Percentiles rank a stretch among this genome's conserved stretches.
Conservation (phyloP, 2,888 invertebrate genomes). For the Drosophila pegasa region DNA sequence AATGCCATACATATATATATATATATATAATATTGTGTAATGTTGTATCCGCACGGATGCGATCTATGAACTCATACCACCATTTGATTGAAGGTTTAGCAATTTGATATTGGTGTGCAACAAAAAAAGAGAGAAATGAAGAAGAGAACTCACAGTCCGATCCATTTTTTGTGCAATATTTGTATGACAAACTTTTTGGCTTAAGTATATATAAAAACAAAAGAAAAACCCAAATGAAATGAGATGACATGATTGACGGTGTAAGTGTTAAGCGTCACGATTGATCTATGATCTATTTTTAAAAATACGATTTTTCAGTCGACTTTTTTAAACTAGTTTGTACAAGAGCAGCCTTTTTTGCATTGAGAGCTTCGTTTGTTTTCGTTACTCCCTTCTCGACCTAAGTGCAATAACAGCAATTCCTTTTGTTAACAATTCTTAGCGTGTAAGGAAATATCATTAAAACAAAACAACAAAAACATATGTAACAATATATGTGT, state of each 20-base stretch:
- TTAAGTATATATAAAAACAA: constrained; percentile 59
- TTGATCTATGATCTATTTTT: constrained; percentile 48
- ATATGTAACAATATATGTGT: constrained; percentile 27
- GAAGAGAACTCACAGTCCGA: constrained; percentile 75
- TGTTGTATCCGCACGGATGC: constrained; percentile 19
- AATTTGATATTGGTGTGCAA: constrained; percentile 65
- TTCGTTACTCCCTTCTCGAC: constrained; percentile 47
- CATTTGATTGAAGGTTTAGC: constrained; percentile 73
- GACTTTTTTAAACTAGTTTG: constrained; percentile 76
- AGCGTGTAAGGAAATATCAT: constrained; percentile 39
- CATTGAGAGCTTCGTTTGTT: constrained; percentile 70
- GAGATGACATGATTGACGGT: constrained; percentile 12
- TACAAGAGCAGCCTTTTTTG: constrained; percentile 77
- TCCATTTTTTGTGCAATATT: constrained; percentile 82
- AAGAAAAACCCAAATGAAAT: neutral
- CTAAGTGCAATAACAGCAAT: constrained; percentile 72
- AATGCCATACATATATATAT: constrained; percentile 51
- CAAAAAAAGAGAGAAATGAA: neutral
- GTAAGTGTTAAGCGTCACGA: constrained; percentile 52
- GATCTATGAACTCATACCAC: constrained; percentile 70
- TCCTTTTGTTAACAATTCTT: constrained; percentile 70
- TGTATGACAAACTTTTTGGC: constrained; percentile 80
- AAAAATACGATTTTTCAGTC: constrained; percentile 46
- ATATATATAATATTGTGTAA: constrained; percentile 30
- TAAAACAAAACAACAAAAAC: constrained; percentile 14